phyloP scores from a whole-genome alignment of 2,797 vertebrate genomes.

The Poliocrania exsul region DNA sequence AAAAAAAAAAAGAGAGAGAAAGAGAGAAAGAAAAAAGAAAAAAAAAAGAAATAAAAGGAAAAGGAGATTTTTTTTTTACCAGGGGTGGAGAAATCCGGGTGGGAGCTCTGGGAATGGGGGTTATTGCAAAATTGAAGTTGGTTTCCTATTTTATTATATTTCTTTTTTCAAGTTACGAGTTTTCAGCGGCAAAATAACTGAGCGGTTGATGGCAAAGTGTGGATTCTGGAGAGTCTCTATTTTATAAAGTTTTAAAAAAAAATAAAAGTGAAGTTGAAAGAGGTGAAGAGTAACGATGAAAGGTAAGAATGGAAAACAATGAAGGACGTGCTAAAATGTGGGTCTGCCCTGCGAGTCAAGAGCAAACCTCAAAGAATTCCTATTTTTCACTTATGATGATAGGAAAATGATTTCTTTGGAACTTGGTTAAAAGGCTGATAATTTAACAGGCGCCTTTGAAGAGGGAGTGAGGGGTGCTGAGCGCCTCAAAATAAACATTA shows the following conservation, averaged over 20 bases:
- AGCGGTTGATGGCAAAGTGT: background rate
- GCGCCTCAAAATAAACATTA: background rate
- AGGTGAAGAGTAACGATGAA: background rate
- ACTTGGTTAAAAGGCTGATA: background rate
- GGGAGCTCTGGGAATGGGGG: background rate
- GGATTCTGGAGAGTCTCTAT: background rate
- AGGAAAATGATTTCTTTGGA: background rate
- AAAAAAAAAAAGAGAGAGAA: too few relatives aligned
- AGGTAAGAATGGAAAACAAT: background rate
- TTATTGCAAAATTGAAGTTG: background rate
- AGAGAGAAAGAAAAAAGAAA: too few relatives aligned
- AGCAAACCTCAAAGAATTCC: background rate
- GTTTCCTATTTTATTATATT: accelerated
- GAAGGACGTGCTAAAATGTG: background rate
- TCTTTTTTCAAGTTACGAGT: background rate
- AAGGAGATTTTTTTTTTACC: background rate
- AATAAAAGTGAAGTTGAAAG: background rate
- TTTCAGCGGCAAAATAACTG: background rate
- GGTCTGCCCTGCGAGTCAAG: background rate
- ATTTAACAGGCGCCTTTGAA: background rate
- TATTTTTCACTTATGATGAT: background rate
- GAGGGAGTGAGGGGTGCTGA: background rate
- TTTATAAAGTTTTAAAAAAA: background rate
- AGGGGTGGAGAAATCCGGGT: background rate
- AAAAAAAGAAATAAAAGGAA: too few relatives aligned